These are phyloP conservation scores for Pemphigus obesinymphae DNA, from an alignment of 1,140 invertebrate genomes.

Conservation along the genomic window DNA sequence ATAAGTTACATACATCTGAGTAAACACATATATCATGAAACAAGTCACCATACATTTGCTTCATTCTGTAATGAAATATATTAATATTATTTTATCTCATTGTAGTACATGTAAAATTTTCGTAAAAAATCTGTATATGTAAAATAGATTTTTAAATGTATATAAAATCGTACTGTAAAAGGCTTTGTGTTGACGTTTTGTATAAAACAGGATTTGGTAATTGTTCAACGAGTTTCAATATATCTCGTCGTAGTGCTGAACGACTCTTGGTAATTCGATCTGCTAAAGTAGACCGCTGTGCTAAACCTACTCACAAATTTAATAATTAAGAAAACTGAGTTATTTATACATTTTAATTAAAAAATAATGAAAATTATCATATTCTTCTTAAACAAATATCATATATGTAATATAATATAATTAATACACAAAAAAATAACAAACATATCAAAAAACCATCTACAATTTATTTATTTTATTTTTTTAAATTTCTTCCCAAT, in stretches of 20 bases:
- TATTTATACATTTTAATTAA: background rate
- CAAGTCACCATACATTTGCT: slow-evolving; percentile 76
- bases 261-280: slow-evolving; percentile 44
- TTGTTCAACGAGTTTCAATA: slow-evolving; percentile 61
- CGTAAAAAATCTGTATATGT: too few relatives aligned
- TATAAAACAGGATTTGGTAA: slow-evolving; percentile 65
- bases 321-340: background rate
- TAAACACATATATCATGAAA: slow-evolving; percentile 89
- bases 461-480: too few relatives aligned
- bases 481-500: background rate
- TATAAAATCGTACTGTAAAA: slow-evolving; percentile 55
- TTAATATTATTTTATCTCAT: background rate
- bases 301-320: slow-evolving; percentile 44
- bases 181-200: slow-evolving; percentile 61
- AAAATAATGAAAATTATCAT: background rate
- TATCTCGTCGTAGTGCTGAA: slow-evolving; percentile 52
- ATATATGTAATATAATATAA: background rate
- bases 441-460: too few relatives aligned
- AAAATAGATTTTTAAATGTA: background rate
- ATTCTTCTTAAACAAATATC: too few relatives aligned
- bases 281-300: slow-evolving; percentile 43
- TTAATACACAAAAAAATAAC: background rate
- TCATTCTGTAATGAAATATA: slow-evolving; percentile 58
- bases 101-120: background rate
- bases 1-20: slow-evolving; percentile 78